These are phyloP conservation scores for Kryphioiulus occultus DNA, from an alignment of 2,888 invertebrate genomes.

Conservation along the genomic window DNA sequence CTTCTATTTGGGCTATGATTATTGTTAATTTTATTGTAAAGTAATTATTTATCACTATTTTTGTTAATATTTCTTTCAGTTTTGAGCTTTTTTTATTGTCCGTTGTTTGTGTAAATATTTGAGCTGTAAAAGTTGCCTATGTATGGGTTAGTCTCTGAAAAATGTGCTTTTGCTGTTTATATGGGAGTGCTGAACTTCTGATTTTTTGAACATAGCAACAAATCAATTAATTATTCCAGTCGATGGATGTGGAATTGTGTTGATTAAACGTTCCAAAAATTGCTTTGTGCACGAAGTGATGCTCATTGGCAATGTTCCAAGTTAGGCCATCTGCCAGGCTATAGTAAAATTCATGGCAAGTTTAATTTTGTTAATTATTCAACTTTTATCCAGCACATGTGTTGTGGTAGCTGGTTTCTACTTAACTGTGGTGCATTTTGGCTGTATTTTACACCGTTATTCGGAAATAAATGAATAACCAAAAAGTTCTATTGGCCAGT, in stretches of 20 bases:
- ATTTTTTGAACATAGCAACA: background rate
- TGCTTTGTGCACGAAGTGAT: no score
- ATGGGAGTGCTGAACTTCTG: background rate
- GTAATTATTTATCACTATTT: no score
- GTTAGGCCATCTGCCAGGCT: no score
- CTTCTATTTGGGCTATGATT: no score
- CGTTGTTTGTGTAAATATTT: background rate
- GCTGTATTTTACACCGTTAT: background rate
- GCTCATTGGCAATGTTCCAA: no score
- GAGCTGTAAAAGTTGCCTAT: background rate
- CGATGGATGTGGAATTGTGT: no score
- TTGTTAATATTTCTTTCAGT: background rate
- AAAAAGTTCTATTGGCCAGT: background rate
- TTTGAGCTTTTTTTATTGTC: background rate
- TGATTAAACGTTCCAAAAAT: no score
- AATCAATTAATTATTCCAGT: background rate
- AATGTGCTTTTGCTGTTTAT: background rate
- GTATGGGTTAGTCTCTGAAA: background rate
- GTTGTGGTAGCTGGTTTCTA: slow-evolving; percentile 5
- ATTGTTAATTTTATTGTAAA: no score
- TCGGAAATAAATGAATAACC: background rate
- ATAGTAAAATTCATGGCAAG: no score
- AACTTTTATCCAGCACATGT: background rate
- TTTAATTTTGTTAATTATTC: background rate
- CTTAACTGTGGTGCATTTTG: background rate